Percentiles rank a stretch among this genome's conserved stretches.
Conservation (phyloP, 2,113 vertebrate species). For the Perccottus glenii region DNA sequence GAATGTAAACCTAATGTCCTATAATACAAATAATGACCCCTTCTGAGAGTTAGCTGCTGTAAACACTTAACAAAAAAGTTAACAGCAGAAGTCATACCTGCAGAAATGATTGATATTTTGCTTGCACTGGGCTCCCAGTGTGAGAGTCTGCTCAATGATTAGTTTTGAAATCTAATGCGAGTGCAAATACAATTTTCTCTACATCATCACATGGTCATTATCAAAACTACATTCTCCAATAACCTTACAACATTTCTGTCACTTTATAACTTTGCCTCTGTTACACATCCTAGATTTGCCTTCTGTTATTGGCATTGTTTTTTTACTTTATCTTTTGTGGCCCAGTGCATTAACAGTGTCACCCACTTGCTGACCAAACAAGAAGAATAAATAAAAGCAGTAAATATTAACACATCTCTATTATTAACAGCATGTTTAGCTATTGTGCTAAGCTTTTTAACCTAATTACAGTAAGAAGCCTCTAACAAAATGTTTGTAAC, state of each 20-base stretch:
- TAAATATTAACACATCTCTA: slow-evolving; percentile 59
- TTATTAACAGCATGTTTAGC: slow-evolving; percentile 58
- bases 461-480: slow-evolving; percentile 52
- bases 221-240: slow-evolving; percentile 25
- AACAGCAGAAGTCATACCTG: slow-evolving; percentile 8
- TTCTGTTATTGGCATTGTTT: neutral
- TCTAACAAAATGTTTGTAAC: slow-evolving; percentile 61
- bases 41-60: slow-evolving; percentile 18
- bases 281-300: slow-evolving; percentile 18
- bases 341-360: slow-evolving; percentile 23
- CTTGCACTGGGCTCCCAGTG: slow-evolving; percentile 30
- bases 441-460: slow-evolving; percentile 44
- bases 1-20: slow-evolving; percentile 29
- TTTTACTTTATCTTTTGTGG: slow-evolving; percentile 11
- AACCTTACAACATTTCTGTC: slow-evolving; percentile 8
- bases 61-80: neutral
- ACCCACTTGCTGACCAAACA: slow-evolving; percentile 35
- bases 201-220: slow-evolving; percentile 21
- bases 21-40: slow-evolving; percentile 31
- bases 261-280: slow-evolving; percentile 3
- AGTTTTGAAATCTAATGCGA: slow-evolving; percentile 10
- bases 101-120: slow-evolving; percentile 5
- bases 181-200: slow-evolving; percentile 24
- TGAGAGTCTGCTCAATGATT: neutral
- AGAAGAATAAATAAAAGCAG: slow-evolving; percentile 73